A percentile compares a stretch with the other conserved stretches of the same genome.
Evolutionary conservation across 2,888 invertebrate species (phyloP).

Genomic region (Hydraecia micacea): DNA sequence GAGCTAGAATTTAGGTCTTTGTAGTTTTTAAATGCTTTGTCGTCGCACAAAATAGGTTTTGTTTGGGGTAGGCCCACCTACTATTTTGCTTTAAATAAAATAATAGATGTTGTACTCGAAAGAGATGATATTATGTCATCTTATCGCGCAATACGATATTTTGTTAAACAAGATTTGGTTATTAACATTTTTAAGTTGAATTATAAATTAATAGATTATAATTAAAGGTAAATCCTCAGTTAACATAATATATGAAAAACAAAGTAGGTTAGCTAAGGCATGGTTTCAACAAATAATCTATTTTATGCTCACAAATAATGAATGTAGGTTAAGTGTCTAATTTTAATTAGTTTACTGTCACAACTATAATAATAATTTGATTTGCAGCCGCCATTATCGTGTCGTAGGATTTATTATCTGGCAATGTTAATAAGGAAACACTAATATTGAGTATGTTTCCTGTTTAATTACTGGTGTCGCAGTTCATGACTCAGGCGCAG

Average conservation of each 20-base stretch:
- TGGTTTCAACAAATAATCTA: not conserved
- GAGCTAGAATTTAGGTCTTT: not conserved
- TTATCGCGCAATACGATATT: not conserved
- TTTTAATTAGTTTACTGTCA: constrained; percentile 34
- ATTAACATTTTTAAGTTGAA: too few relatives aligned
- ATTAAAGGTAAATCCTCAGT: not conserved
- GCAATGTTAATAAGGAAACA: constrained; percentile 56
- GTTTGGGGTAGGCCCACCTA: not conserved
- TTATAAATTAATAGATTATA: too few relatives aligned
- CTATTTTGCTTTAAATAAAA: not conserved
- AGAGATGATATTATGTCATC: not conserved
- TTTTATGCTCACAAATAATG: not conserved
- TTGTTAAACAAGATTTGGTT: too few relatives aligned
- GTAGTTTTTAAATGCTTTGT: constrained; percentile 12
- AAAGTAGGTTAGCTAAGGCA: not conserved
- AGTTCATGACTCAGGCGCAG: constrained; percentile 26
- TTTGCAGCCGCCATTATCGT: constrained; percentile 26
- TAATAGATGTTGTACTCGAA: not conserved
- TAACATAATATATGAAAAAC: not conserved
- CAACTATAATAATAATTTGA: constrained; percentile 31
- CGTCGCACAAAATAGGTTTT: constrained; percentile 15
- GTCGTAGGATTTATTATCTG: constrained; percentile 46
- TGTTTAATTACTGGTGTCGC: constrained; percentile 45
- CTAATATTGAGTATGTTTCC: constrained; percentile 38
- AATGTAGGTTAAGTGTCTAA: constrained; percentile 1